Base-by-base conservation (phyloP, 2,113 vertebrate species). In the Nanorana parkeri region DNA sequence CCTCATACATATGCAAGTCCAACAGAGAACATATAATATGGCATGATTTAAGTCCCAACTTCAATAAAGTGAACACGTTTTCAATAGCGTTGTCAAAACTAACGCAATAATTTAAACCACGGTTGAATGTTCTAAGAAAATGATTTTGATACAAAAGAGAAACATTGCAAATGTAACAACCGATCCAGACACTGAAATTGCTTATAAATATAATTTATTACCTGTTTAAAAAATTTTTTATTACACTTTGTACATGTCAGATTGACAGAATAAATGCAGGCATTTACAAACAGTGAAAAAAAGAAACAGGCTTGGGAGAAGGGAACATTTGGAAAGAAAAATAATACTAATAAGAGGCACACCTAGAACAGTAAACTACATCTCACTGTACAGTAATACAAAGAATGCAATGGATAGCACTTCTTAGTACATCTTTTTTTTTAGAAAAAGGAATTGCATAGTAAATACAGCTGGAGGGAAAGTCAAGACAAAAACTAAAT, bases 191-290 rank as follows among this genome's bases (percentile, higher is more conserved):
- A 54, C 3, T 20, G 29, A 84, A 90, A 78, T 96, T 97, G 96
- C 95, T 98, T 98, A 98, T 97, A 98, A 99, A 99, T 98, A 99
- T 98, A 99, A 98, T 99, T 99, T 99, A 99, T 98, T 97, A 96
- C 94, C 94, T 92, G 94, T 96, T 98, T 96, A 96, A 97, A n/a
- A 98, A 98, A 96, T 95, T 94, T 92, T 96, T 97, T 96, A 93
- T 97, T 98, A 97, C 96, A 98, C 94, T 98, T 98, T 98, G 92
- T 97, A 98, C 96, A 98, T 91, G 89, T 93, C 89, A 90, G 89
- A 90, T 89, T 88, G 90, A 93, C 89, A 90, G 92, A 90, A 90
- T 93, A 95, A 94, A 94, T 93, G 94, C 93, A 93, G 94, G 95
- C 95, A 93, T 94, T 95, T 93, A 95, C 94, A 94, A 95, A 94